Conservation (phyloP, 2,797 vertebrate species). For the Crocidura indochinensis region DNA sequence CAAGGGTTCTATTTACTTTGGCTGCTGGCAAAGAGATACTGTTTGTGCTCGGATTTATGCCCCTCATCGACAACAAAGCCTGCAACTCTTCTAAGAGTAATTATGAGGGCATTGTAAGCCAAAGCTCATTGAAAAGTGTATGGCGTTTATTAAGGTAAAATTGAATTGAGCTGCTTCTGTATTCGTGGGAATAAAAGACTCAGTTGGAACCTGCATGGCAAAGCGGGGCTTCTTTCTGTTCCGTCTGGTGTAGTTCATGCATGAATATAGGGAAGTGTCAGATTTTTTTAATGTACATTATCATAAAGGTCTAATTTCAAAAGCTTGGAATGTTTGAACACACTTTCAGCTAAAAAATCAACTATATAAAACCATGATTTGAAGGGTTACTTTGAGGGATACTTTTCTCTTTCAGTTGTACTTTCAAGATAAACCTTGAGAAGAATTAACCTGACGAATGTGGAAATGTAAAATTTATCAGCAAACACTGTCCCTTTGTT, state of each 20-base stretch:
- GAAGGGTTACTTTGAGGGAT: background rate
- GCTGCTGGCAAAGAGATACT: constrained; percentile 74
- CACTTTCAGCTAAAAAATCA: background rate
- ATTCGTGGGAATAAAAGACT: constrained; percentile 25
- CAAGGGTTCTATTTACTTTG: constrained; percentile 85
- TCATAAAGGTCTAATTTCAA: background rate
- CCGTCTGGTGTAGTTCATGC: background rate
- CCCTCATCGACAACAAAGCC: constrained; percentile 45
- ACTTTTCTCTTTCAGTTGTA: background rate
- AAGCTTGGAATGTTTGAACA: background rate
- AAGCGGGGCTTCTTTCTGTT: background rate
- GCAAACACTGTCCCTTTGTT: background rate
- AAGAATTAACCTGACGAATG: background rate
- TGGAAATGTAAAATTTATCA: background rate
- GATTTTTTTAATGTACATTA: background rate
- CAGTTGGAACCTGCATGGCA: background rate
- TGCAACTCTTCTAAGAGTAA: constrained; percentile 23
- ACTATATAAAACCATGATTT: background rate
- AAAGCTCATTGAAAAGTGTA: background rate
- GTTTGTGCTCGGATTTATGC: constrained; percentile 21
- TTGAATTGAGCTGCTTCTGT: background rate
- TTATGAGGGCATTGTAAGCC: constrained; percentile 29
- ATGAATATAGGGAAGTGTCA: background rate
- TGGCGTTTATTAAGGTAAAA: constrained; percentile 12
- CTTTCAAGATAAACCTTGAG: background rate